Percentiles rank a stretch among this genome's conserved stretches.
Conservation (phyloP, 2,113 vertebrate species). For the Pollachius pollachius region DNA sequence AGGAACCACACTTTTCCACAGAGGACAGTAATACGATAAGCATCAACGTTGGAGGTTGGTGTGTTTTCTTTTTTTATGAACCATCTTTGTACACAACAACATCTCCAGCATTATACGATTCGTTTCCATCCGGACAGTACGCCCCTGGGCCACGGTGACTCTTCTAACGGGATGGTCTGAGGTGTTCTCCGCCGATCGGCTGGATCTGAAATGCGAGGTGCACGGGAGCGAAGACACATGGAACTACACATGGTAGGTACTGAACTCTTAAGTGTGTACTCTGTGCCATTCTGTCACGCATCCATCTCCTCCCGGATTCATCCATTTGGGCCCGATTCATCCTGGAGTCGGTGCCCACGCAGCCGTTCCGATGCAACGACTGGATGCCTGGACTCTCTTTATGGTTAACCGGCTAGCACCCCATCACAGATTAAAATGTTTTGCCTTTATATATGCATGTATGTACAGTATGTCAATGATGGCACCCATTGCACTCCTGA, state of each 20-base stretch:
- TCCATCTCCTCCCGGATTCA: background rate
- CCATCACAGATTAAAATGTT: no score
- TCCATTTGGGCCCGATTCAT: no score
- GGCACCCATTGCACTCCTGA: no score
- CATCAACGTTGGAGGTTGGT: constrained; percentile 14
- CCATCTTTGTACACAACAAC: background rate
- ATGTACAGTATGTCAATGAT: background rate
- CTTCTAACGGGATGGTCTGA: constrained; percentile 66
- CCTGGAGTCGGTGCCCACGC: no score
- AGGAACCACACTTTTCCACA: background rate
- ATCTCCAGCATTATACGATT: background rate
- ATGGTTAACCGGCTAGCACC: no score
- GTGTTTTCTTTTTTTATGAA: background rate
- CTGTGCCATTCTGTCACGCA: background rate
- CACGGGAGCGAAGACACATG: constrained; percentile 18
- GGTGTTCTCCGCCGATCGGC: constrained; percentile 60
- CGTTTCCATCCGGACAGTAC: constrained; percentile 35
- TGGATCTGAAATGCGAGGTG: constrained; percentile 61
- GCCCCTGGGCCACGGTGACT: constrained; percentile 40
- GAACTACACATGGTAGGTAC: constrained; percentile 68
- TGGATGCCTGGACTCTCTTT: no score
- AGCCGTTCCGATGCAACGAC: no score
- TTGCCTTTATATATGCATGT: background rate
- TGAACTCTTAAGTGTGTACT: background rate
- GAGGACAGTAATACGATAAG: background rate